phyloP scores from a whole-genome alignment of 35 echinoderm and acorn worm species.

The Ptychodera flava region DNA sequence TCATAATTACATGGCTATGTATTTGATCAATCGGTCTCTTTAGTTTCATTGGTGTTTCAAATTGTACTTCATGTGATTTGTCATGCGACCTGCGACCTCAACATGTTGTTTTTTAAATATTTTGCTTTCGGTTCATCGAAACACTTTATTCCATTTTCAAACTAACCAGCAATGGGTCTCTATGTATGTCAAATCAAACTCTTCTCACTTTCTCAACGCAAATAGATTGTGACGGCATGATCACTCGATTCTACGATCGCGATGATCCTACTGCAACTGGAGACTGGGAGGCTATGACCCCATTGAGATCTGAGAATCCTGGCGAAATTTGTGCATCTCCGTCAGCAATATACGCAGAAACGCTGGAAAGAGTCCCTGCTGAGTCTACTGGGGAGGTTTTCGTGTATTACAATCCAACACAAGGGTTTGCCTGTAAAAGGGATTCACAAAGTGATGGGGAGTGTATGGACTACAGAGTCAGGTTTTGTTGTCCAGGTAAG shows the following conservation, averaged over 20 bases:
- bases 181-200: too few relatives aligned
- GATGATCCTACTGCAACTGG: background rate
- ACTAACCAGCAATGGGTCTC: too few relatives aligned
- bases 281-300: background rate
- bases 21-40: too few relatives aligned
- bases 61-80: too few relatives aligned
- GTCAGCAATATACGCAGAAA: background rate
- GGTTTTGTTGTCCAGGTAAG: background rate
- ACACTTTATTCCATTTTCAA: too few relatives aligned
- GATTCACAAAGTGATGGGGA: background rate
- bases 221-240: background rate
- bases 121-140: too few relatives aligned
- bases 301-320: background rate
- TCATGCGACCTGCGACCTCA: too few relatives aligned
- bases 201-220: too few relatives aligned
- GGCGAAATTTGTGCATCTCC: background rate
- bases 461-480: background rate
- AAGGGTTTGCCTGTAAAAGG: background rate
- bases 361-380: background rate
- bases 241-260: background rate
- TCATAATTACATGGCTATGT: too few relatives aligned
- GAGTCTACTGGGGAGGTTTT: background rate
- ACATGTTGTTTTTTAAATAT: too few relatives aligned
- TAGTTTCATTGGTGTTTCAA: too few relatives aligned
- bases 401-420: background rate